phyloP scores from a whole-genome alignment of 2,113 vertebrate species.

The Micronycteris hirsuta region DNA sequence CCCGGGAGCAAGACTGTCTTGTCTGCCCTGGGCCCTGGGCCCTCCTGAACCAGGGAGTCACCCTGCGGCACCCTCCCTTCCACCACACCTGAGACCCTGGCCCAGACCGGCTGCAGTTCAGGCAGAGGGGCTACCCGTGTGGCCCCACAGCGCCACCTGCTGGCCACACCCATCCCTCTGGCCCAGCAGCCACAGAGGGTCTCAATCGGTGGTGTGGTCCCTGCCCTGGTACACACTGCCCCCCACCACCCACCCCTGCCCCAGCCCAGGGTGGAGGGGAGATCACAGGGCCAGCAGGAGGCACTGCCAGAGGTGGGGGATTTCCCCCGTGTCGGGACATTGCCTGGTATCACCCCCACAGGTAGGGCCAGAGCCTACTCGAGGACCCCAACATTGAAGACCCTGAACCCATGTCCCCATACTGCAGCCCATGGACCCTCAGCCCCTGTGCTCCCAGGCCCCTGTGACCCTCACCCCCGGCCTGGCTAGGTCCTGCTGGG shows the following conservation, averaged over 20 bases:
- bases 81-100: background rate
- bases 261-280: background rate
- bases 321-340: too few relatives aligned
- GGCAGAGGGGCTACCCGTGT: rapidly evolving
- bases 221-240: background rate
- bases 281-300: background rate
- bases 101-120: rapidly evolving
- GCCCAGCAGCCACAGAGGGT: rapidly evolving
- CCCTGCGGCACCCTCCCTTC: background rate
- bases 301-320: background rate
- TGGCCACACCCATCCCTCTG: rapidly evolving
- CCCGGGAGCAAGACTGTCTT: background rate
- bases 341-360: too few relatives aligned
- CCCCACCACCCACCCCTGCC: background rate
- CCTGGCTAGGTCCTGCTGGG: background rate
- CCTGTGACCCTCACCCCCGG: too few relatives aligned
- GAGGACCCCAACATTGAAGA: background rate
- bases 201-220: background rate
- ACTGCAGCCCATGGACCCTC: rapidly evolving
- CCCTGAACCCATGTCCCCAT: background rate
- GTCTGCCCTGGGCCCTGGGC: background rate
- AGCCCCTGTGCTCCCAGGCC: background rate
- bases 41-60: rapidly evolving
- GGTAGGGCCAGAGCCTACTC: background rate
- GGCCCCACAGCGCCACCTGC: slow-evolving; percentile 18